phyloP scores from a whole-genome alignment of 2,888 invertebrate species.

The Limenitis arthemis region DNA sequence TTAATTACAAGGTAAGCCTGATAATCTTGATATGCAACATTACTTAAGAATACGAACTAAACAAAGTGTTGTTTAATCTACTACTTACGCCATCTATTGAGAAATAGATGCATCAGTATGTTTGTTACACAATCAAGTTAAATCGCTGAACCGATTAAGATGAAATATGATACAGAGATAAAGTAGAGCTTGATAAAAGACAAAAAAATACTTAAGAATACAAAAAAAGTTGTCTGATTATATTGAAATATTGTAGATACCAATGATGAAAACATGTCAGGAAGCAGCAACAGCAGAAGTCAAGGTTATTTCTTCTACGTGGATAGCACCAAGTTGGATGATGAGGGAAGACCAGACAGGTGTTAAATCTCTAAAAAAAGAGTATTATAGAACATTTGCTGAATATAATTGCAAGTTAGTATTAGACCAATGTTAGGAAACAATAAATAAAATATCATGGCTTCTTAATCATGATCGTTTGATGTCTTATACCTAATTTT shows the following conservation, averaged over 20 bases:
- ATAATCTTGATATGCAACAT: neutral
- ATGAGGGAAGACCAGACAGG: constrained; percentile 60
- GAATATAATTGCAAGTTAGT: constrained; percentile 77
- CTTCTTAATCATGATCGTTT: neutral
- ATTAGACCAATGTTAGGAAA: neutral
- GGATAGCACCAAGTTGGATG: constrained; percentile 77
- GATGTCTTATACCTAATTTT: neutral
- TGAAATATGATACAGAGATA: too few relatives aligned
- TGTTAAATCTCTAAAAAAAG: constrained; percentile 44
- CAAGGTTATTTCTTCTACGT: constrained; percentile 55
- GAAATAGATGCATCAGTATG: neutral
- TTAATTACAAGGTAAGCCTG: neutral
- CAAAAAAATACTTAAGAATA: too few relatives aligned
- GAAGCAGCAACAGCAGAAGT: constrained; percentile 37
- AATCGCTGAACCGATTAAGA: too few relatives aligned
- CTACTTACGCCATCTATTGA: too few relatives aligned
- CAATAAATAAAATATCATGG: neutral
- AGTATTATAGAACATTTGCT: constrained; percentile 80
- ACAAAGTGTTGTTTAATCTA: too few relatives aligned
- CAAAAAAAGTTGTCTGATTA: too few relatives aligned
- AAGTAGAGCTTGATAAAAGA: too few relatives aligned
- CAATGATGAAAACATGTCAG: constrained; percentile 43
- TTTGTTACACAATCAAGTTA: neutral
- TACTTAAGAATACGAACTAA: too few relatives aligned
- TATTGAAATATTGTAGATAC: constrained; percentile 49